These are phyloP conservation scores for Pantala flavescens DNA, from an alignment of 1,140 invertebrate species.

Conservation along the genomic window DNA sequence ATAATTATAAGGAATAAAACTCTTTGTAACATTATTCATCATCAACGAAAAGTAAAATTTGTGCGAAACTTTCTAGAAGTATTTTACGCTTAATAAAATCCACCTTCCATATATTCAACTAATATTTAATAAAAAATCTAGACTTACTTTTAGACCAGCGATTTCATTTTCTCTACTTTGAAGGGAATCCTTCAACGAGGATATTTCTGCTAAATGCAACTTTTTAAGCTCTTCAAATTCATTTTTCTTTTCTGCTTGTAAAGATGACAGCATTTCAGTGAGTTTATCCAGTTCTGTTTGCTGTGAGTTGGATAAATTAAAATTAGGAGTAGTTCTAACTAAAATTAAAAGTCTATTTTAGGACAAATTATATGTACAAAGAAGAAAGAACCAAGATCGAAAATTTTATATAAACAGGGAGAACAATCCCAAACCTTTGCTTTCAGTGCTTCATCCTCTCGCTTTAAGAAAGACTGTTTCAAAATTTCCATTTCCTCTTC, in stretches of 20 bases:
- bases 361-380: too few relatives aligned
- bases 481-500: slow-evolving; percentile 28
- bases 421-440: not conserved
- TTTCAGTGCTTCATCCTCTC: not conserved
- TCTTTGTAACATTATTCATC: too few relatives aligned
- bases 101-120: too few relatives aligned
- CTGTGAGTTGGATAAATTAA: not conserved
- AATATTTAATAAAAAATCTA: too few relatives aligned
- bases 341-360: too few relatives aligned
- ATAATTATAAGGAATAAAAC: too few relatives aligned
- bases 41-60: too few relatives aligned
- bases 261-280: not conserved
- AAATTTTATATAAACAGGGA: not conserved
- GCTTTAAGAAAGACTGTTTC: slow-evolving; percentile 15
- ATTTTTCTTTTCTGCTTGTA: not conserved
- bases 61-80: too few relatives aligned
- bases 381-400: too few relatives aligned
- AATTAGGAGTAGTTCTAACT: not conserved
- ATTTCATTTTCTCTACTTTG: not conserved
- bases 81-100: too few relatives aligned
- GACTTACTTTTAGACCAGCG: not conserved
- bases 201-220: not conserved
- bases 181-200: not conserved
- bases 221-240: not conserved
- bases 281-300: not conserved